Conservation (phyloP, 1,140 invertebrate genomes). For the Melipona quadrifasciata region DNA sequence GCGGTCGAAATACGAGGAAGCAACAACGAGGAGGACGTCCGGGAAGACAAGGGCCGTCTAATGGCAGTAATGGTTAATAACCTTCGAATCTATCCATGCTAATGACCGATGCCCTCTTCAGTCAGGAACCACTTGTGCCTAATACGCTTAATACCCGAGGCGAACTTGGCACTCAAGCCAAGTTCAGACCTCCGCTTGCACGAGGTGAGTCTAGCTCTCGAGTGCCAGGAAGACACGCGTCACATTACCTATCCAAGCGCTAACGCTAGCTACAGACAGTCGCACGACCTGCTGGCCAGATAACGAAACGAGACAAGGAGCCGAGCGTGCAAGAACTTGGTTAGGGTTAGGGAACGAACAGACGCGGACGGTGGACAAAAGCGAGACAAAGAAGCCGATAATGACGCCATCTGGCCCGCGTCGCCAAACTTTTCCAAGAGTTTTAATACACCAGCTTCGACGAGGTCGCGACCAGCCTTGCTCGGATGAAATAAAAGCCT, state of each 20-base stretch:
- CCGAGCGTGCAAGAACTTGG: not conserved
- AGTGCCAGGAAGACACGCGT: conserved; percentile 69
- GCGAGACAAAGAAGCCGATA: conserved; percentile 64
- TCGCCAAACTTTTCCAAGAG: conserved; percentile 70
- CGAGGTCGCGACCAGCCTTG: conserved; percentile 48
- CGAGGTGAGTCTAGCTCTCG: conserved; percentile 56
- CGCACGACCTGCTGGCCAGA: conserved; percentile 24
- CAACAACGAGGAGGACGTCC: conserved; percentile 54
- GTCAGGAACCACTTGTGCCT: conserved; percentile 73
- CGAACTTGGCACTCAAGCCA: conserved; percentile 76
- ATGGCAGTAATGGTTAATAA: conserved; percentile 79
- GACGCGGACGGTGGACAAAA: not conserved
- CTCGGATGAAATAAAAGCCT: conserved; percentile 62
- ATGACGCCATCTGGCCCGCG: conserved; percentile 70
- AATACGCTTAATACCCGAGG: conserved; percentile 73
- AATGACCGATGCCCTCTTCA: conserved; percentile 76
- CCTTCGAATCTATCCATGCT: conserved; percentile 77
- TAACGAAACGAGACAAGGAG: conserved; percentile 20
- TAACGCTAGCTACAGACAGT: conserved; percentile 57
- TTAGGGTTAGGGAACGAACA: not conserved
- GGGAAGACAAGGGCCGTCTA: conserved; percentile 67
- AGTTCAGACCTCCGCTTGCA: conserved; percentile 60
- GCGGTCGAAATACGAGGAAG: conserved; percentile 31
- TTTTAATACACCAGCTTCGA: conserved; percentile 67
- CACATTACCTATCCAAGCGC: conserved; percentile 69